Conservation (phyloP, 2,888 invertebrate genomes). For the Bellardia pandia region DNA sequence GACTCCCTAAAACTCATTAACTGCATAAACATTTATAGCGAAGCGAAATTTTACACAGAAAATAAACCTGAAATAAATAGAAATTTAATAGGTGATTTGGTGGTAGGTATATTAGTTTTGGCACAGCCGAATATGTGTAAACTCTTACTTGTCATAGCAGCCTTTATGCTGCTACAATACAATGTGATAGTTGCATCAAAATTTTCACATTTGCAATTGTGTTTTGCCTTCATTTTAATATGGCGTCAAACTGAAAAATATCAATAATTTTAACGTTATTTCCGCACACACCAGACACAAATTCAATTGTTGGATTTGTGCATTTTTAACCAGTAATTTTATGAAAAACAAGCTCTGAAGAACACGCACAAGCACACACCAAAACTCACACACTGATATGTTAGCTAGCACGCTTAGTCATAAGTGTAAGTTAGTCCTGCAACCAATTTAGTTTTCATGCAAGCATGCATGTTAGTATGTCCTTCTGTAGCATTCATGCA, state of each 20-base stretch:
- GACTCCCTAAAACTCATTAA: no score
- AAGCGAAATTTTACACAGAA: no score
- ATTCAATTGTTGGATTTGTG: constrained; percentile 80
- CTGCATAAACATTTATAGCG: no score
- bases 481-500: constrained; percentile 43
- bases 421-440: constrained; percentile 57
- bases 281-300: constrained; percentile 74
- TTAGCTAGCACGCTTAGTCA: background rate
- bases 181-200: background rate
- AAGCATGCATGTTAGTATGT: constrained; percentile 39
- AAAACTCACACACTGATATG: background rate
- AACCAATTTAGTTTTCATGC: constrained; percentile 56
- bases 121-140: no score
- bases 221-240: constrained; percentile 22
- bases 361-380: background rate
- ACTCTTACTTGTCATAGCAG: background rate
- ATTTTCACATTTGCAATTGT: constrained; percentile 26
- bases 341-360: constrained; percentile 61
- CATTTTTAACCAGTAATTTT: constrained; percentile 69
- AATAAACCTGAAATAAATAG: no score
- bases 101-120: no score
- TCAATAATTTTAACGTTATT: constrained; percentile 60
- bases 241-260: constrained; percentile 48
- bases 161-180: background rate
- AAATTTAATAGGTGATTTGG: no score